Conservation (phyloP, 2,888 invertebrate genomes). For the Sthenelais limicola region DNA sequence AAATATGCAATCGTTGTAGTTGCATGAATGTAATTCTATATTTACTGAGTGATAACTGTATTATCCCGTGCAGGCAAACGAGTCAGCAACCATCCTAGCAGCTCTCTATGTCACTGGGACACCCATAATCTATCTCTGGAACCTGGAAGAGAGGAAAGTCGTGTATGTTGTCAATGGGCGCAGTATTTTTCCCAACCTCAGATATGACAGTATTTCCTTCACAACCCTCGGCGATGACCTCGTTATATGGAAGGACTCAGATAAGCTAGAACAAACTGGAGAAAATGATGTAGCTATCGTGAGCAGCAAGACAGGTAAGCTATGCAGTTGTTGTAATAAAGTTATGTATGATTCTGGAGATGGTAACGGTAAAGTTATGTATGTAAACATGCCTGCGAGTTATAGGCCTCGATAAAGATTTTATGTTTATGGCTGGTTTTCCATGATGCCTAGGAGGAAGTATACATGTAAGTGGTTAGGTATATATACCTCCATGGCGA, state of each 20-base stretch:
- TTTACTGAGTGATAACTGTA: no score
- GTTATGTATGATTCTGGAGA: neutral
- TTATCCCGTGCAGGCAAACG: no score
- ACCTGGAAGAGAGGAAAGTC: neutral
- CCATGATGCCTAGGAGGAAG: no score
- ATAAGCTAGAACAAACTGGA: neutral
- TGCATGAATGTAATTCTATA: no score
- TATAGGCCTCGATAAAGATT: no score
- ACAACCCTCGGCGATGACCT: neutral
- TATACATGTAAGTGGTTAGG: no score
- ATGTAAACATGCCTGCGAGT: no score
- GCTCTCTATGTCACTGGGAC: constrained; percentile 12
- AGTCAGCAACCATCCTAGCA: no score
- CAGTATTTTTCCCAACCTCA: neutral
- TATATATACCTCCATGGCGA: no score
- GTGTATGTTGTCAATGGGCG: neutral
- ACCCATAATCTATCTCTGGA: constrained; percentile 29
- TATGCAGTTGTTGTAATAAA: no score
- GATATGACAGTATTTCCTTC: neutral
- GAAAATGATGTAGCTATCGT: constrained; percentile 2
- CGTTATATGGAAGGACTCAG: neutral
- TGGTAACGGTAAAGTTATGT: neutral
- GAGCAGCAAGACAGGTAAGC: constrained; percentile 5
- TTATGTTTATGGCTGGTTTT: no score
- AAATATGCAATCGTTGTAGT: no score